phyloP scores from a whole-genome alignment of 2,888 invertebrate species.

The Acleris sparsana region DNA sequence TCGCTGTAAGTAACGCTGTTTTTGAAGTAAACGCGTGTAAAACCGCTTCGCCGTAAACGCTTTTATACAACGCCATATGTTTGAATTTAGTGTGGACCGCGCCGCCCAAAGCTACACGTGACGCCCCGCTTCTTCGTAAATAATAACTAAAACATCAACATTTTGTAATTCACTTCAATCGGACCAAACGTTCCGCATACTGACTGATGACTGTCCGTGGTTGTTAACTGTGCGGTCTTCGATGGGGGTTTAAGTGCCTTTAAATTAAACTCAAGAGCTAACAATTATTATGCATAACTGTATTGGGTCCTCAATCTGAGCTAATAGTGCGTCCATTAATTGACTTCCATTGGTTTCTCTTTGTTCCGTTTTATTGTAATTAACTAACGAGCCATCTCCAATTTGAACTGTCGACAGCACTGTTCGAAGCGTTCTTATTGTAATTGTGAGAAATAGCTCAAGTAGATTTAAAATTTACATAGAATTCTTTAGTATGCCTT shows the following conservation, averaged over 20 bases:
- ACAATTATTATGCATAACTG: conserved; percentile 77
- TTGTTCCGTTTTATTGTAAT: conserved; percentile 30
- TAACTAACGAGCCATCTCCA: conserved; percentile 16
- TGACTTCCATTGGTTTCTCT: conserved; percentile 43
- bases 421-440: background rate
- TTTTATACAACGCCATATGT: too few species aligned
- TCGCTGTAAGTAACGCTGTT: too few species aligned
- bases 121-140: too few species aligned
- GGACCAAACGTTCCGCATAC: conserved; percentile 8
- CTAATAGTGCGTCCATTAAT: conserved; percentile 63
- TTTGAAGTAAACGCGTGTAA: too few species aligned
- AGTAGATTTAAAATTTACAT: background rate
- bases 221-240: conserved; percentile 45
- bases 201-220: conserved; percentile 21
- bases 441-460: background rate
- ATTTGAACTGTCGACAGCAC: background rate
- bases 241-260: conserved; percentile 59
- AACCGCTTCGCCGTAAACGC: too few species aligned
- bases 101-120: too few species aligned
- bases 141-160: too few species aligned
- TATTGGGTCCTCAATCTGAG: conserved; percentile 50
- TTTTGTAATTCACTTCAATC: conserved; percentile 11
- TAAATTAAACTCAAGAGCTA: conserved; percentile 70
- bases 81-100: too few species aligned
- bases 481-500: background rate